Base-by-base conservation (phyloP, 2,888 invertebrate genomes). In the Pyrrhosoma nymphula region DNA sequence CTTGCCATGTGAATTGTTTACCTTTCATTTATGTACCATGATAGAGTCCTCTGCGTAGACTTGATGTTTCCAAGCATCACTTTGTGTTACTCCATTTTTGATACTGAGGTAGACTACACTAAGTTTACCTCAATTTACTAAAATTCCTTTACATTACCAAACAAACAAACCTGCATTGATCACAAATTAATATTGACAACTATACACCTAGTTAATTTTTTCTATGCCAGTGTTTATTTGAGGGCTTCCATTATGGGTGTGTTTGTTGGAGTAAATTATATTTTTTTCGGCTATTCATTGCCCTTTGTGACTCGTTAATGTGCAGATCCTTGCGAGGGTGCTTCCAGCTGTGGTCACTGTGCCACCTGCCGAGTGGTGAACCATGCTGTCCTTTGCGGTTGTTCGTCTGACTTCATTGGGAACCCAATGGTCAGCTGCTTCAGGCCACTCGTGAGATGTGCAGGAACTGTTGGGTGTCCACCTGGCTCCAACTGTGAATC, bases 301-400 rank as follows among this genome's bases (percentile, higher is more conserved):
- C 30, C 14, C 4, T 16, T 35, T 35, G 14, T 35, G 26, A 35
- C 23, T 8, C 95, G 60, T 95, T 95, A 95, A 95, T 96, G 97
- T 97, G 95, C 96, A 98, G 98, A 98, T 97, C 99, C 99, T 18
- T 99, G 99, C 96, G 98, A 98, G 96, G 98, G 98, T 95, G 97
- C 97, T 23, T 98, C 98, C 95, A 97, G 98, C 95, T 99, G 99
- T 96, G 99, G 99, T 91, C 97, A 98, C 91, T 99, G 99, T 96
- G 98, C 99, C 35, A 98, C 98, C 95, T 99, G 99, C 96, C 97
- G 98, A 96, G 99, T 99, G 6, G 97, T 98, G 95, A 98, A 98
- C 96, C 99, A 99, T 96, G 98, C 98, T 56, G 98, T 98, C 0
- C 98, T 98, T 96, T 99, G 99, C 96, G 98, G 98, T 96, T 99